Conservation (phyloP, 2,113 vertebrate species). For the Nannospalax galili region DNA sequence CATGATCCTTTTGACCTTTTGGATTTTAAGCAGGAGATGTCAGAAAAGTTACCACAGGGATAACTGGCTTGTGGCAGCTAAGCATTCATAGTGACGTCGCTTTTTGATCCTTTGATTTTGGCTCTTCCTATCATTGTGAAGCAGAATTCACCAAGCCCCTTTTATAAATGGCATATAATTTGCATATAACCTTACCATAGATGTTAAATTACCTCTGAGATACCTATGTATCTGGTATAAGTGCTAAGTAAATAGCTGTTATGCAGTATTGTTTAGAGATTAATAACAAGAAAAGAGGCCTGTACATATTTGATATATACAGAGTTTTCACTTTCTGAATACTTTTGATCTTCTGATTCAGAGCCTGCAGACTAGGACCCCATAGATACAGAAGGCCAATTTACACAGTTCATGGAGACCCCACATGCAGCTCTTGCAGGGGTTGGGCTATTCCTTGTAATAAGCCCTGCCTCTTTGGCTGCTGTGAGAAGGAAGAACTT, state of each 20-base stretch:
- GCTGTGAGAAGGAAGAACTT: background rate
- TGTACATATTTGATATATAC: background rate
- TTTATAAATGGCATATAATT: background rate
- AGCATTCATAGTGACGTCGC: no score
- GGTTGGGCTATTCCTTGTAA: no score
- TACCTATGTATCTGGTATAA: background rate
- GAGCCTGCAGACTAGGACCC: background rate
- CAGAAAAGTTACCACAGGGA: no score
- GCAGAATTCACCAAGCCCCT: no score
- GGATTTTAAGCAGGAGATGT: no score
- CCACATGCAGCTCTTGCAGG: rapidly evolving
- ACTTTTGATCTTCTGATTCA: background rate
- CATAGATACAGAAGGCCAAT: background rate
- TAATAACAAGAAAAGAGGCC: background rate
- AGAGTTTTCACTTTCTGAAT: background rate
- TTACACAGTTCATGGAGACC: rapidly evolving
- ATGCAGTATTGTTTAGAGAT: no score
- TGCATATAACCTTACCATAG: background rate
- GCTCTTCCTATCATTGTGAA: no score
- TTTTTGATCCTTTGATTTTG: no score
- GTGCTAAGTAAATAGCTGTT: no score
- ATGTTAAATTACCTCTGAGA: background rate
- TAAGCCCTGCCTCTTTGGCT: no score
- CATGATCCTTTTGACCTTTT: no score
- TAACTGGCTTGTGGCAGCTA: no score